A percentile compares a stretch with the other conserved stretches of the same genome.
Evolutionary conservation across 2,113 vertebrate species (phyloP).

Genomic region (Tricholaema leucomelas): DNA sequence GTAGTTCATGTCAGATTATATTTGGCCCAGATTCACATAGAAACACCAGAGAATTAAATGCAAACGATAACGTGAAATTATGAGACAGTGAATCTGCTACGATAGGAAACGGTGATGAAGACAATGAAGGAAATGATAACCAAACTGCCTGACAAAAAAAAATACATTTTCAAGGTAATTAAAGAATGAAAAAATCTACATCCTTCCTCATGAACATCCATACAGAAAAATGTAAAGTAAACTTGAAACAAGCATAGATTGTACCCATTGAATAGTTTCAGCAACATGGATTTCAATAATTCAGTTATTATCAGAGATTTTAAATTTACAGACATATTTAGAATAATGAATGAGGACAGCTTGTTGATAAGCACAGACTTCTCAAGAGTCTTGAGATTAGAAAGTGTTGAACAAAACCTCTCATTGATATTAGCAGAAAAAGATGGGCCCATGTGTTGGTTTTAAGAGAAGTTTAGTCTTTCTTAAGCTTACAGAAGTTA

Average conservation of each 20-base stretch:
- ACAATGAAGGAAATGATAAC: not conserved
- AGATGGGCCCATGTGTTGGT: accelerated
- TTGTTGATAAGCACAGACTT: not conserved
- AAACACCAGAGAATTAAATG: not conserved
- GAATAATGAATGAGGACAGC: not conserved
- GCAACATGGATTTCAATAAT: not conserved
- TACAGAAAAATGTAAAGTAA: not conserved
- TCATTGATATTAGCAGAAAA: not conserved
- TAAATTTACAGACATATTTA: not conserved
- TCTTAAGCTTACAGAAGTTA: not conserved
- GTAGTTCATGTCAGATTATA: not conserved
- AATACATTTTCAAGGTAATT: not conserved
- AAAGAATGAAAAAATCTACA: not conserved
- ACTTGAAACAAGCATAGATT: not conserved
- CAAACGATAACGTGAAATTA: not conserved
- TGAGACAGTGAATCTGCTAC: not conserved
- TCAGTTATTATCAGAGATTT: not conserved
- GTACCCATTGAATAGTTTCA: not conserved
- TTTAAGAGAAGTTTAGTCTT: not conserved
- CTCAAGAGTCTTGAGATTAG: not conserved
- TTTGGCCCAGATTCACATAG: not conserved
- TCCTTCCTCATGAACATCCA: not conserved
- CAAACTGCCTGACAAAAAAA: not conserved
- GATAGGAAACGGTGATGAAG: not conserved
- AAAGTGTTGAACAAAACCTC: not conserved